phyloP scores from a whole-genome alignment of 2,113 vertebrate species.

The Etia nguti region DNA sequence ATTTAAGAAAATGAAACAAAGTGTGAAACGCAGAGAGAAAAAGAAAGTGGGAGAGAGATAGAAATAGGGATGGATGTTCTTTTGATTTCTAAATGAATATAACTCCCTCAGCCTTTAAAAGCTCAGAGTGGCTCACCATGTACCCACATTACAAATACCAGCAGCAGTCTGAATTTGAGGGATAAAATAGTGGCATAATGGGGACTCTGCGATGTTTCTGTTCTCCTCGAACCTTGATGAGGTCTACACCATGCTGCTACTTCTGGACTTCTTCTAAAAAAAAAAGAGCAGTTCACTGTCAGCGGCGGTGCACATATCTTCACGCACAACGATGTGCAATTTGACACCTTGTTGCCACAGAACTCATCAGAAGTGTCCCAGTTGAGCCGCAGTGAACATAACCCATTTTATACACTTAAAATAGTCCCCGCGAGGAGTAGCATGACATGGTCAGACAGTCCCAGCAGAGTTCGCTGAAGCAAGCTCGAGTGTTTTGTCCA shows the following conservation, averaged over 20 bases:
- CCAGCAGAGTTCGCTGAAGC: not conserved
- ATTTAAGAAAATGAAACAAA: constrained; percentile 14
- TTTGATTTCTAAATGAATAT: constrained; percentile 7
- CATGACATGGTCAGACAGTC: not conserved
- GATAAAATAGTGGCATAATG: constrained; percentile 20
- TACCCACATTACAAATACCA: not conserved
- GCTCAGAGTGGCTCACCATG: not conserved
- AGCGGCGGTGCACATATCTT: not conserved
- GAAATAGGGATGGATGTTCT: not conserved
- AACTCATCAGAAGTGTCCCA: constrained; percentile 1
- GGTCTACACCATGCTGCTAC: not conserved
- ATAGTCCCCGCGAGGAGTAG: constrained; percentile 1
- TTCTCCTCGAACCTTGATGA: constrained; percentile 4
- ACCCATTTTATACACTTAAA: not conserved
- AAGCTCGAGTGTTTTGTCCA: constrained; percentile 27
- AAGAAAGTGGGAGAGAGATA: not conserved
- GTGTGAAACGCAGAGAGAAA: not conserved
- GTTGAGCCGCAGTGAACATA: not conserved
- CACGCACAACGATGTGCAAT: not conserved
- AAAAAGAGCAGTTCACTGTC: not conserved
- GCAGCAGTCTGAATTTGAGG: not conserved
- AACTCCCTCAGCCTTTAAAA: not conserved
- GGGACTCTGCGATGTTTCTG: not conserved
- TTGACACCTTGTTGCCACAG: not conserved
- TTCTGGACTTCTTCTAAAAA: not conserved